Base-by-base conservation (phyloP, 2,888 invertebrate genomes). In the Parochlus steinenii region DNA sequence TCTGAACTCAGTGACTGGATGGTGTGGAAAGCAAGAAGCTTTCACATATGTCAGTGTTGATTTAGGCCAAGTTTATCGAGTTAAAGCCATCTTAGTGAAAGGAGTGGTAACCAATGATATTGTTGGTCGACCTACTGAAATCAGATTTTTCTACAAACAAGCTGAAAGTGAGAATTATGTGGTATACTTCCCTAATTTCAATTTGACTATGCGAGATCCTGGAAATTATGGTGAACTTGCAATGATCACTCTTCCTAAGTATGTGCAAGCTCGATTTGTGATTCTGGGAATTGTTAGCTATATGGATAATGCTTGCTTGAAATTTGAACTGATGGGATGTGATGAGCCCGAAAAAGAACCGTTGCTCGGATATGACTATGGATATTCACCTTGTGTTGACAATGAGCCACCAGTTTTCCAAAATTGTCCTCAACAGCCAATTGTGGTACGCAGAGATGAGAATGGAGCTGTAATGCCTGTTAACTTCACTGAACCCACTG, bases 1-100 rank as follows among this genome's bases (percentile, higher is more conserved):
- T 19, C 61, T 92, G 22, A 89, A 87, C 53, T 89, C 90, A 1
- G 89, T 87, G 3, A 90, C 90, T 29, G 90, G 90, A 12, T 92
- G 90, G 90, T 90, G 90, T 58, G 87, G 87, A n/a, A 90, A 89
- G 49, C 83, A 86, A 61, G 93, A 93, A 62, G 83, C 90, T 1
- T 92, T 93, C 50, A 92, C 92, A 0, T 93, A 92, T 48, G 85
- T 92, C 6, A 90, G 86, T 49, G 90, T 95, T 1, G 93, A 95
- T 57, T 67, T 95, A 42, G 92, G 92, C 25, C 78, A 82, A 60
- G 77, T 90, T n/a, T 85, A 78, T 54, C 71, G 90, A 45, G 82
- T 92, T 1, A 90, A 89, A 59, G 89, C 87, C 14, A 87, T 90
- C 46, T 63, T 90, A 23, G 87, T 90, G 0, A 90, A 90, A 61